Percentiles rank a stretch among this genome's conserved stretches.
Conservation (phyloP, 53 echinoderm and acorn worm genomes). For the Echinarachnius parma region DNA sequence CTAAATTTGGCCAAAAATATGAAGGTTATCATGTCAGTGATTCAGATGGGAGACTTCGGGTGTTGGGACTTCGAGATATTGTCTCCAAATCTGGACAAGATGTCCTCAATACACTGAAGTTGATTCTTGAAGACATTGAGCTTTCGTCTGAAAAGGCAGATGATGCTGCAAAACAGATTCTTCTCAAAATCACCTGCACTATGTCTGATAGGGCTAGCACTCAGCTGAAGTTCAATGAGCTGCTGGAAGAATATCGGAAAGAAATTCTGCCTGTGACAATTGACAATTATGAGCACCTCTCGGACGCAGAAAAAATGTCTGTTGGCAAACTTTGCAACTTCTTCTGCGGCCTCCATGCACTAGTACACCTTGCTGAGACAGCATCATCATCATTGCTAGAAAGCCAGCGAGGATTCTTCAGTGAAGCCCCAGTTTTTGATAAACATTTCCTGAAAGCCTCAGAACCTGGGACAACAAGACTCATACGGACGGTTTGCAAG, state of each 20-base stretch:
- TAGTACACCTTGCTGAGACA: constrained; percentile 59
- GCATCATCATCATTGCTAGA: constrained; percentile 43
- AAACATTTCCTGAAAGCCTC: constrained; percentile 25
- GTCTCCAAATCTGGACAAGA: constrained; percentile 53
- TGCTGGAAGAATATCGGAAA: constrained; percentile 51
- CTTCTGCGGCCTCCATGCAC: constrained; percentile 61
- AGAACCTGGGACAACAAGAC: constrained; percentile 46
- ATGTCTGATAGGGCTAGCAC: constrained; percentile 56
- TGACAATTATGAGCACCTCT: constrained; percentile 43
- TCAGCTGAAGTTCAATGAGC: constrained; percentile 53
- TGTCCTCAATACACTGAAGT: constrained; percentile 50
- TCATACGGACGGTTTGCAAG: constrained; percentile 44
- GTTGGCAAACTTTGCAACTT: constrained; percentile 56
- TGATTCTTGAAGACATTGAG: constrained; percentile 53
- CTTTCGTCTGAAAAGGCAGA: not conserved
- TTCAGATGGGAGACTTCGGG: constrained; percentile 30
- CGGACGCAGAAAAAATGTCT: constrained; percentile 42
- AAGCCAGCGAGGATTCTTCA: constrained; percentile 37
- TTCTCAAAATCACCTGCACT: constrained; percentile 53
- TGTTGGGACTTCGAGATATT: constrained; percentile 47
- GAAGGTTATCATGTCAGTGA: constrained; percentile 49
- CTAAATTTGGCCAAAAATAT: constrained; percentile 39
- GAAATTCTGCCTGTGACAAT: constrained; percentile 45
- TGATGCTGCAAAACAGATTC: constrained; percentile 39
- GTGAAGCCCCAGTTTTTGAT: constrained; percentile 33